phyloP scores from a whole-genome alignment of 2,797 vertebrate genomes.

The Nasua narica region DNA sequence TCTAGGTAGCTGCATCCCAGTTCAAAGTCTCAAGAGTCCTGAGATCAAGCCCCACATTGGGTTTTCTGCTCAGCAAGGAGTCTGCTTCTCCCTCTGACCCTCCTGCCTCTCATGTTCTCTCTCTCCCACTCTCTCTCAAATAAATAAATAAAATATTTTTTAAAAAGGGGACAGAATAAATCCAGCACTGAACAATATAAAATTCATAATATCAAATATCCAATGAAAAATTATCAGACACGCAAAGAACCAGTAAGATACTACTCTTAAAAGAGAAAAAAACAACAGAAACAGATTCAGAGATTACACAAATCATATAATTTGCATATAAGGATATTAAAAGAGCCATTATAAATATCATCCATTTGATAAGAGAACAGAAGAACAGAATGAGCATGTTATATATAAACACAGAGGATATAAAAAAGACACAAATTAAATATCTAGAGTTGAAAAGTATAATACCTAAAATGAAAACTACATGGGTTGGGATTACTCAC shows the following conservation, averaged over 20 bases:
- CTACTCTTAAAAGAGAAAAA: not conserved
- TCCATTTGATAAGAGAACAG: not conserved
- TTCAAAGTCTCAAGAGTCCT: not conserved
- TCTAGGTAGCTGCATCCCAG: not conserved
- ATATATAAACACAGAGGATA: not conserved
- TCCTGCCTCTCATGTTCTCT: no score
- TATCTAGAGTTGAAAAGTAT: not conserved
- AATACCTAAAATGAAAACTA: not conserved
- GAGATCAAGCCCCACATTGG: no score
- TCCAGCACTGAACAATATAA: not conserved
- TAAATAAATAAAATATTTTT: no score
- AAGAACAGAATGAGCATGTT: not conserved
- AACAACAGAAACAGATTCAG: not conserved
- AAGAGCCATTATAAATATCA: not conserved
- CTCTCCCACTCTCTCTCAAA: no score
- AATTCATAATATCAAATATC: not conserved
- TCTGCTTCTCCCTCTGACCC: no score
- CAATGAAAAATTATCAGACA: not conserved
- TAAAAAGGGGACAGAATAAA: not conserved
- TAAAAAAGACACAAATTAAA: not conserved
- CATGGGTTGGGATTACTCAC: not conserved
- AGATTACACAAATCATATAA: constrained; percentile 4
- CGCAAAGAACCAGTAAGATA: not conserved
- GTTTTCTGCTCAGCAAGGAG: no score
- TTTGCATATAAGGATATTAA: not conserved